Base-by-base conservation (phyloP, 30 jellyfish, hydroid and myxozoan genomes). In the Nemopilema nomurai region DNA sequence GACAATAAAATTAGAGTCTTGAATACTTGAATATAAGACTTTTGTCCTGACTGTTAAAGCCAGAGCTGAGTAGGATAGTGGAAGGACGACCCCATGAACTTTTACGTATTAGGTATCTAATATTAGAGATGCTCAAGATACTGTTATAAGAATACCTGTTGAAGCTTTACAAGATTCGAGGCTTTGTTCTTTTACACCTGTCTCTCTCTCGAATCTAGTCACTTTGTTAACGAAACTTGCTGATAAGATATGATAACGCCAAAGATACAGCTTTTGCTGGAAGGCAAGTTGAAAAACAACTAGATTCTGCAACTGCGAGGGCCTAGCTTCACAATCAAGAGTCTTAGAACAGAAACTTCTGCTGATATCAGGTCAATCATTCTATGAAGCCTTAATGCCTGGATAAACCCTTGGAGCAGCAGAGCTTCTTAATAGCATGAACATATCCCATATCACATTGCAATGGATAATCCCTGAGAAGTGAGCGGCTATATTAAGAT, bases 1-100 rank as follows among this genome's bases (percentile, higher is more conserved):
- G 84, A 72, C 90, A 83, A 83, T 72, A 63, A 50, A 62, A 68
- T 62, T 57, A 62, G 63, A 68, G 76, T 26, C 86, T 25, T 49
- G 72, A 71, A 62, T 83, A 49, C 70, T 32, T 51, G 53, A 49
- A 71, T 83, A 57, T 77, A 71, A 71, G 75, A 74, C 75, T 32
- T 67, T 83, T 83, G 83, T 73, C 49, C 57, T 41, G 9, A 13
- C 57, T 41, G 57, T 41, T 41, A 41, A 41, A 41, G 57, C 57
- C 57, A 41, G 13, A 13, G 57, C 13, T 41, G 57, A 41, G 57
- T 41, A 6, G 57, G 57, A 3, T 41, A 41, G 57, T 13, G 9
- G 9, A 41, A 41, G 13, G 13, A 13, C 57, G 57, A 41, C 57
- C 57, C 57, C 57, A 3, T 41, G 57, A 41, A 41, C 57, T 13